A percentile compares a stretch with the other conserved stretches of the same genome.
Conservation (phyloP, 2,888 invertebrate species). For the Tetragnatha montana region DNA sequence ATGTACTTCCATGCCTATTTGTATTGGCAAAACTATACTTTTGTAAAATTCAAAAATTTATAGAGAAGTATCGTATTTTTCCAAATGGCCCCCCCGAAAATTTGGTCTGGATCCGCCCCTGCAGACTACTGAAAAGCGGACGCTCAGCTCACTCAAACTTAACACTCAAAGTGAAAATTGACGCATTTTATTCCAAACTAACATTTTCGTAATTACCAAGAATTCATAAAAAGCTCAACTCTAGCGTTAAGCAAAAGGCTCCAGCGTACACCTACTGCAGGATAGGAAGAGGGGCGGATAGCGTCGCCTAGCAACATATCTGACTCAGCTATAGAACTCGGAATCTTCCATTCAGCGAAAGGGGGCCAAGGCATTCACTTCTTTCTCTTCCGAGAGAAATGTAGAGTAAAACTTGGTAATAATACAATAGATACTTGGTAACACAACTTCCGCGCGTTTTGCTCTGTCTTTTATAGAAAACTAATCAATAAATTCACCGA, state of each 20-base stretch:
- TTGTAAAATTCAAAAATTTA: no score
- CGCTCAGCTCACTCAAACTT: background rate
- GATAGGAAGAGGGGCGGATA: conserved; percentile 57
- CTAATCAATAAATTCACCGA: conserved; percentile 7
- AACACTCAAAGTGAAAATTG: conserved; percentile 23
- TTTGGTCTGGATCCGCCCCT: no score
- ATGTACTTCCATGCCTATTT: no score
- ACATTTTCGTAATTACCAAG: conserved; percentile 62
- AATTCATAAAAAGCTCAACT: conserved; percentile 62
- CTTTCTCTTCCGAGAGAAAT: conserved; percentile 30
- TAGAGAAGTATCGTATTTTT: no score
- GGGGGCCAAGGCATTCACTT: conserved; percentile 56
- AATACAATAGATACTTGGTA: no score
- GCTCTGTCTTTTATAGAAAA: conserved; percentile 8
- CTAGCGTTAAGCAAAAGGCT: conserved; percentile 57
- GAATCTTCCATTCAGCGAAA: conserved; percentile 55
- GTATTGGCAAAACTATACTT: no score
- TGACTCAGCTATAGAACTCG: conserved; percentile 70
- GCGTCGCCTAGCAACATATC: conserved; percentile 69
- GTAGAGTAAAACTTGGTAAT: conserved; percentile 8
- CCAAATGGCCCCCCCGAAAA: no score
- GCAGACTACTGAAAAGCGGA: background rate
- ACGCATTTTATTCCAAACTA: conserved; percentile 56
- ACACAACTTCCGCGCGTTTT: conserved; percentile 4
- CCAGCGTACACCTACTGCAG: conserved; percentile 66